Evolutionary conservation across 2,113 vertebrate genomes (phyloP), one percentile per base, ranked within the genome.

Genomic region (Phaethon lepturus): DNA sequence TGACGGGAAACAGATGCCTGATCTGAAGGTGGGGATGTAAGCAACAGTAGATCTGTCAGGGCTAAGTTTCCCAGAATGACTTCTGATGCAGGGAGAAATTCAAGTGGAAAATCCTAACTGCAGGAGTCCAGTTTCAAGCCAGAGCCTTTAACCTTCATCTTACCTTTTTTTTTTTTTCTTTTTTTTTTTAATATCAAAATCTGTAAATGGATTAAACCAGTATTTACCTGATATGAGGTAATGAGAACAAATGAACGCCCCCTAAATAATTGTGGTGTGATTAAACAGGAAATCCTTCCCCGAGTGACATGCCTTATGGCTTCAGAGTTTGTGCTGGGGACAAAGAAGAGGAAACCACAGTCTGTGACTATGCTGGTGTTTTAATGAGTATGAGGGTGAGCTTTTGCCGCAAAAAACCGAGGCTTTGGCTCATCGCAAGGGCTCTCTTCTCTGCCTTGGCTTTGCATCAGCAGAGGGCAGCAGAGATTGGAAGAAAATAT

Each of bases 401-500:
- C 44, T 91, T 92, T 52, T 59, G 76, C 86, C 47, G 79, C 31
- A 59, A 28, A 83, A 71, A 18, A 2, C 2, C 0, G 40, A 64
- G 11, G 9, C 24, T 90, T 73, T n/a, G 50, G 33, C 8, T 59
- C 8, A 10, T 45, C 1, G 0, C 38, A 22, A 38, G 53, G 25
- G 17, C n/a, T 60, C 14, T n/a, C 12, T 44, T 49, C 62, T 56
- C 29, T 33, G 42, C 50, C 44, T 40, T 49, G 58, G 40, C 47
- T 84, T 80, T 31, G 40, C 3, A 25, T 59, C 98, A 97, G 94
- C 94, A 98, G 98, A 98, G 98, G 98, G 98, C 97, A 84, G 93
- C 95, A 96, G 95, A 94, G 93, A 93, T 91, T 47, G 59, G 91
- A 94, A 78, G 59, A 87, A 98, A 90, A 62, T 33, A 31, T 47